Base-by-base conservation (phyloP, 2,797 vertebrate genomes). In the Emydoidea blandingii region DNA sequence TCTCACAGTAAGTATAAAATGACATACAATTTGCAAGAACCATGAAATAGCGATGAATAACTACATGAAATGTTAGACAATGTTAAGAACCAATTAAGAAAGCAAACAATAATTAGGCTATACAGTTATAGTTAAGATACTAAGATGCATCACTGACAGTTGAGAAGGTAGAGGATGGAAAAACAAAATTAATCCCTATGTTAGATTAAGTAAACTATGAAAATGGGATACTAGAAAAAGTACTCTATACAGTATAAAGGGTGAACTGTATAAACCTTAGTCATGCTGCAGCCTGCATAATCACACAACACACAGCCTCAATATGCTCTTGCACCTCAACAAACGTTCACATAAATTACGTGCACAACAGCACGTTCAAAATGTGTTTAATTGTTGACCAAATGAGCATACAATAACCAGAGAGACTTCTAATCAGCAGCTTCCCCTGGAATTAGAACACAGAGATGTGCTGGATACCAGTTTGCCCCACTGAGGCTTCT, bases 31-130 rank as follows among this genome's bases (percentile, higher is more conserved):
- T 81, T 82, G 81, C 78, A 81, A 85, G 81, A 87, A 50, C 78
- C 62, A 57, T 41, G 54, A 78, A 90, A 90, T 87, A 95, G 92
- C 88, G 74, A 90, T 91, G 88, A 83, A 88, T 85, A 82, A 92
- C 76, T 92, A 47, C 16, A 31, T 19, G n/a, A 91, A 90, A 89
- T 92, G 84, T 56, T n/a, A 88, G 85, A 86, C 88, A 94, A 94
- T 57, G 72, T 81, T 76, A 88, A 92, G 82, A 90, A 90, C 54
- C 83, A 89, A 92, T 92, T 78, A 82, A 79, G 89, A 93, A 88
- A 90, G 85, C 91, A 78, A 89, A 83, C 89, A 88, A 89, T 47
- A 85, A 47, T 91, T 79, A 54, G 86, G 52, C 84, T 68, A 52
- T 81, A 84, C 74, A 41, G 79, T 88, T 74, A n/a, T 29, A 27